Conservation (phyloP, 2,888 invertebrate species). For the Spisula solida region DNA sequence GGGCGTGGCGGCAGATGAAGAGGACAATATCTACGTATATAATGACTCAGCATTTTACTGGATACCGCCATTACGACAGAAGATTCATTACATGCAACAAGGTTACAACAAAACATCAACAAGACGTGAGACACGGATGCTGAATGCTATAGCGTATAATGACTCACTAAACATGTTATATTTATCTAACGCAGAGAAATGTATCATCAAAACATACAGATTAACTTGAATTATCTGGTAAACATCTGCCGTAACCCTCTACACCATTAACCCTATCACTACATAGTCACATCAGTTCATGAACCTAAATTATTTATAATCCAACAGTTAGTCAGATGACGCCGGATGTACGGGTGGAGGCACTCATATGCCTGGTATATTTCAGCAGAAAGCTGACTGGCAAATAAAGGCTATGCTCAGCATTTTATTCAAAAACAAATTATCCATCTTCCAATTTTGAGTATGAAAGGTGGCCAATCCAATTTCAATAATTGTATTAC, state of each 20-base stretch:
- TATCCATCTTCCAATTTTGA: too few relatives aligned
- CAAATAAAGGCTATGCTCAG: too few relatives aligned
- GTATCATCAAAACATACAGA: slow-evolving; percentile 56
- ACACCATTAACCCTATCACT: background rate
- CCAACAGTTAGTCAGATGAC: too few relatives aligned
- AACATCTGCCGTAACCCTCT: background rate
- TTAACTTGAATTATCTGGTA: background rate
- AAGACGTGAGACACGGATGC: slow-evolving; percentile 39
- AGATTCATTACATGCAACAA: slow-evolving; percentile 62
- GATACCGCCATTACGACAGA: slow-evolving; percentile 58
- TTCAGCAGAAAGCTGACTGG: too few relatives aligned
- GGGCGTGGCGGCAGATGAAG: slow-evolving; percentile 53
- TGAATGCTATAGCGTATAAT: slow-evolving; percentile 52
- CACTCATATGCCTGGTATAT: background rate
- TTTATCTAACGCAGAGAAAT: slow-evolving; percentile 46
- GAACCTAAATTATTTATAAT: too few relatives aligned
- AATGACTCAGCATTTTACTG: slow-evolving; percentile 64
- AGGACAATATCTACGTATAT: slow-evolving; percentile 66
- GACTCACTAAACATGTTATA: slow-evolving; percentile 43
- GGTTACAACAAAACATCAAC: slow-evolving; percentile 38
- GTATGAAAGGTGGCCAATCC: too few relatives aligned
- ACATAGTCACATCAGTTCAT: too few relatives aligned
- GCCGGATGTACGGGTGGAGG: too few relatives aligned
- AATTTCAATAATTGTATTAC: too few relatives aligned
- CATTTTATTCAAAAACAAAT: too few relatives aligned